Conservation (phyloP, 2,113 vertebrate species). For the Danionella cerebrum region DNA sequence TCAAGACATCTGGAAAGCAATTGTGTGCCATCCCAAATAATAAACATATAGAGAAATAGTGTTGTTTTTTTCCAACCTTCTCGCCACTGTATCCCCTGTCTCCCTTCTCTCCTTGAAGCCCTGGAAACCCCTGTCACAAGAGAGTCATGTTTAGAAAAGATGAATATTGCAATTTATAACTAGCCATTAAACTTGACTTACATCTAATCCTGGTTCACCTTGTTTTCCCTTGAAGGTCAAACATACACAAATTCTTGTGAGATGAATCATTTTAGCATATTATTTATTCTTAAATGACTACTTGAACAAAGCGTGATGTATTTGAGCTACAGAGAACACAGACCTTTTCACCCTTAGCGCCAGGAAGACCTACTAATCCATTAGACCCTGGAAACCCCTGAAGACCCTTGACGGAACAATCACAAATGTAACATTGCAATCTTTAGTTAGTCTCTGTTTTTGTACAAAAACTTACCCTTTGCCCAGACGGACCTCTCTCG, state of each 20-base stretch:
- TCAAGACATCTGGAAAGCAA: no score
- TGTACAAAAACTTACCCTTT: slow-evolving; percentile 45
- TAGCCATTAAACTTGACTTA: slow-evolving; percentile 63
- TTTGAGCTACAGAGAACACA: not conserved
- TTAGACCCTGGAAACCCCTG: slow-evolving; percentile 55
- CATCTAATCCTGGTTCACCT: slow-evolving; percentile 88
- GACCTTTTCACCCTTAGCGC: slow-evolving; percentile 94
- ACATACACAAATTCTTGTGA: no score
- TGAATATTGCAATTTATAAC: slow-evolving; percentile 15
- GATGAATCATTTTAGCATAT: no score
- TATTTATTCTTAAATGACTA: no score
- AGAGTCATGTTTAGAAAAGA: slow-evolving; percentile 15
- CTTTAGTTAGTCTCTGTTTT: not conserved
- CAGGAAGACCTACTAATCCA: slow-evolving; percentile 86
- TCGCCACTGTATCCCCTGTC: slow-evolving; percentile 83
- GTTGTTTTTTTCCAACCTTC: slow-evolving; percentile 65
- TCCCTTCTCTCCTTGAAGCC: slow-evolving; percentile 83
- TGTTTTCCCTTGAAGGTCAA: slow-evolving; percentile 72
- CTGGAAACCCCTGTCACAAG: slow-evolving; percentile 79
- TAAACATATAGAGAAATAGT: not conserved
- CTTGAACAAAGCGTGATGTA: no score
- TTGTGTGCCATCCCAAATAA: no score
- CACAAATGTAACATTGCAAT: slow-evolving; percentile 14
- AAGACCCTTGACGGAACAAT: slow-evolving; percentile 35
- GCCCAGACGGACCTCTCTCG: slow-evolving; percentile 49